A percentile compares a stretch with the other conserved stretches of the same genome.
These are phyloP conservation scores for Drosophila aldrichi DNA, from an alignment of 2,888 invertebrate species.

Conservation along the genomic window DNA sequence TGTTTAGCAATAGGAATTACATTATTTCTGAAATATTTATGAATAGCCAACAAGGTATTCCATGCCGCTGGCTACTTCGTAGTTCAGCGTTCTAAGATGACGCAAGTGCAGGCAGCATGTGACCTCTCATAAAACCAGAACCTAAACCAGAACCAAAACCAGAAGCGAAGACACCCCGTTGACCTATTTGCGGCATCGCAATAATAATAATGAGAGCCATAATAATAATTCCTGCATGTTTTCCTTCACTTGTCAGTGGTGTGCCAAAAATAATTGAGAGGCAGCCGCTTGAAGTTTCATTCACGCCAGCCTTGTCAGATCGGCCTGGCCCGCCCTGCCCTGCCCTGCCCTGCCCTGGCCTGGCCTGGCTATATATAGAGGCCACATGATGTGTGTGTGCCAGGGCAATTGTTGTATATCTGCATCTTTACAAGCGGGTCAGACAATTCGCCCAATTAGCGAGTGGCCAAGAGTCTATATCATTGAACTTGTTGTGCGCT, in stretches of 20 bases:
- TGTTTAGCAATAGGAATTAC: constrained; percentile 1
- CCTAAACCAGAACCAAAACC: background rate
- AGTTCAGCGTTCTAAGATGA: constrained; percentile 23
- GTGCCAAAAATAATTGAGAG: constrained; percentile 53
- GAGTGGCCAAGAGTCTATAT: constrained; percentile 32
- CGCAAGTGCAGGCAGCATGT: constrained; percentile 22
- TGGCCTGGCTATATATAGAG: constrained; percentile 35
- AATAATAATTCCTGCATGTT: constrained; percentile 50
- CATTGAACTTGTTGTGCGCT: constrained; percentile 53
- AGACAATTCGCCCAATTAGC: constrained; percentile 50
- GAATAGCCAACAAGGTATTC: background rate
- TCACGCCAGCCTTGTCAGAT: constrained; percentile 35
- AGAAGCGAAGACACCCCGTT: constrained; percentile 35
- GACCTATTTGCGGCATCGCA: constrained; percentile 47
- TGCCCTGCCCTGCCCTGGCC: no score
- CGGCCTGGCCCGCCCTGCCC: constrained; percentile 4
- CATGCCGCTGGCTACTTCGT: background rate
- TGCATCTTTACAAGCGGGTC: constrained; percentile 38
- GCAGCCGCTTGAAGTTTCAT: constrained; percentile 54
- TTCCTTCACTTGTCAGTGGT: constrained; percentile 58
- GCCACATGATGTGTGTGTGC: constrained; percentile 18
- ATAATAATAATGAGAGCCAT: constrained; percentile 29
- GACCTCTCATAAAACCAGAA: constrained; percentile 7
- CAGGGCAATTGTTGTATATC: constrained; percentile 36
- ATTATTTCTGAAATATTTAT: background rate